Evolutionary conservation across 2,797 vertebrate genomes (phyloP).

Genomic region (Eurystomus glaucurus): DNA sequence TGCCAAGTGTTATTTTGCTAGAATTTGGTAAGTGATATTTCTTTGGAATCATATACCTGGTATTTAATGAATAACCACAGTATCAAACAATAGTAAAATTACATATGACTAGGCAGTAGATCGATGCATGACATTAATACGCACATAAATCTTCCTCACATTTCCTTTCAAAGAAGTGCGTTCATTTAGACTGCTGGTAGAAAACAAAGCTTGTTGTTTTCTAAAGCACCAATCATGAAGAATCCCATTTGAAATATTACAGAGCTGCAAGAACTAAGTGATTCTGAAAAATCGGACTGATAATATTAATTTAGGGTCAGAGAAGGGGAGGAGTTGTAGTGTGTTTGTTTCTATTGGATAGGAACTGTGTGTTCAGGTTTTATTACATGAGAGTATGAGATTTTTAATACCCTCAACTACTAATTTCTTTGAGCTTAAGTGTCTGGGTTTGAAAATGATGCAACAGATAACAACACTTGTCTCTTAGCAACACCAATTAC

Average conservation of each 20-base stretch:
- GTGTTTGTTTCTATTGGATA: neutral
- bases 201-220: neutral
- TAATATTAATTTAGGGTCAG: neutral
- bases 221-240: neutral
- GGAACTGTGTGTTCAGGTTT: neutral
- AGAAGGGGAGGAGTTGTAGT: neutral
- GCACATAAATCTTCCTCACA: neutral
- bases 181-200: neutral
- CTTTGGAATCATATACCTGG: neutral
- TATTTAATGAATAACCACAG: neutral
- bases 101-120: neutral
- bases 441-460: neutral
- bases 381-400: neutral
- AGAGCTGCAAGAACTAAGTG: neutral
- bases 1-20: neutral
- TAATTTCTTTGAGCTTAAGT: neutral
- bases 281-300: neutral
- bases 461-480: neutral
- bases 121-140: neutral
- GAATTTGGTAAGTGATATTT: neutral
- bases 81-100: constrained; percentile 12
- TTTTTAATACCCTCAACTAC: neutral
- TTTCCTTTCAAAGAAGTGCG: neutral
- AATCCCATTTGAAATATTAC: neutral
- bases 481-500: constrained; percentile 36